Evolutionary conservation across 64 coral and sea anemone species (phyloP).

Genomic region (Montipora sp.): DNA sequence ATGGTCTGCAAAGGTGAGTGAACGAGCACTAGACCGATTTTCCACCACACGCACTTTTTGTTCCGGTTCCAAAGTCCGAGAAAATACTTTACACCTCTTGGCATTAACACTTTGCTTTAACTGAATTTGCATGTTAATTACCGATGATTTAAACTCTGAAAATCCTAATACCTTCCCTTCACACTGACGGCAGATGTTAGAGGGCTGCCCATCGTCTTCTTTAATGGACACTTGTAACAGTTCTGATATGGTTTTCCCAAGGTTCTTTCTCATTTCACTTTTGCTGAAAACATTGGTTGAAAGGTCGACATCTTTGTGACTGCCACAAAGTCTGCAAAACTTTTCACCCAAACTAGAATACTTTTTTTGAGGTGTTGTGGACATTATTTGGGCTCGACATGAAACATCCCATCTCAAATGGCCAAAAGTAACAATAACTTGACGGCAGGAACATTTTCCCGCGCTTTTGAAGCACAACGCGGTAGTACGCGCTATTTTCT

Average conservation of each 20-base stretch:
- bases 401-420: no score
- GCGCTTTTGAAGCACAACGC: no score
- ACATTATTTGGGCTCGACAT: no score
- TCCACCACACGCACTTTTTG: neutral
- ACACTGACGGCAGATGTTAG: slow-evolving; percentile 3
- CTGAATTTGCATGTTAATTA: neutral
- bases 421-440: no score
- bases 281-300: slow-evolving; percentile 10
- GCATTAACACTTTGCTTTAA: neutral
- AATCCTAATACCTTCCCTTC: neutral
- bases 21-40: neutral
- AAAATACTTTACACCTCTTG: neutral
- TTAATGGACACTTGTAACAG: neutral
- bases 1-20: neutral
- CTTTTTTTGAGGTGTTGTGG: slow-evolving; percentile 6
- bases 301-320: neutral
- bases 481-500: neutral
- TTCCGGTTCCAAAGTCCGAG: neutral
- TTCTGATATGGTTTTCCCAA: neutral
- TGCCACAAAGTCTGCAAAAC: slow-evolving; percentile 15
- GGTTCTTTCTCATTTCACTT: neutral
- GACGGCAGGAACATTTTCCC: no score
- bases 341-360: neutral
- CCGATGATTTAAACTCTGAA: neutral
- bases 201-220: slow-evolving; percentile 13